A percentile compares a stretch with the other conserved stretches of the same genome.
Evolutionary conservation across 2,113 vertebrate species (phyloP).

Genomic region (Poicephalus meyeri): DNA sequence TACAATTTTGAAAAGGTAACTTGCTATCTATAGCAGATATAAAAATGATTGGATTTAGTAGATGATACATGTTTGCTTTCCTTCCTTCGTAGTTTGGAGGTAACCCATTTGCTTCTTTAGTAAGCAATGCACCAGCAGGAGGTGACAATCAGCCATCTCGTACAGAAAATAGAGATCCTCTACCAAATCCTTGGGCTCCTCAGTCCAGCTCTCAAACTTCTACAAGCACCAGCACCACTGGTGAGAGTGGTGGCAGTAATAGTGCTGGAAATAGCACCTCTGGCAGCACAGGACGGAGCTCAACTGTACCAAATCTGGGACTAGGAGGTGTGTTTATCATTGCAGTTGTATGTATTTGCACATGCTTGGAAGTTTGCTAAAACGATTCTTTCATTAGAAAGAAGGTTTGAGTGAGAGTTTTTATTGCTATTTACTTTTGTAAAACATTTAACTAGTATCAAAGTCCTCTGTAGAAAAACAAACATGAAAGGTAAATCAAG

Average conservation of each 20-base stretch:
- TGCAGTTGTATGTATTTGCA: neutral
- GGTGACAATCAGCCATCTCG: slow-evolving; percentile 80
- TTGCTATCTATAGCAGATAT: neutral
- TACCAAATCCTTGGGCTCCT: slow-evolving; percentile 84
- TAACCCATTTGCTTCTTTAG: slow-evolving; percentile 84
- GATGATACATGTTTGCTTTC: neutral
- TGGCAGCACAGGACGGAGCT: slow-evolving; percentile 51
- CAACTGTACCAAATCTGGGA: slow-evolving; percentile 65
- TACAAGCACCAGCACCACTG: neutral
- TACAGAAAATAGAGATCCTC: slow-evolving; percentile 83
- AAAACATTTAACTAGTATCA: neutral
- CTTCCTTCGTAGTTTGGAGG: slow-evolving; percentile 79
- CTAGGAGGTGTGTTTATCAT: slow-evolving; percentile 73
- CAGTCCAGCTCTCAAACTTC: slow-evolving; percentile 68
- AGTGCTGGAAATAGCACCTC: slow-evolving; percentile 41
- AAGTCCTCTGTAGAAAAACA: neutral
- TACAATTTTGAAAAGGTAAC: neutral
- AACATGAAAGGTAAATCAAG: neutral
- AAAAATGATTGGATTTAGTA: neutral
- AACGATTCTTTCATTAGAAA: neutral
- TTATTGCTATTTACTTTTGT: neutral
- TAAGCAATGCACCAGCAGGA: slow-evolving; percentile 74
- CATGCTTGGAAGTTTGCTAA: neutral
- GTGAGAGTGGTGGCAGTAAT: slow-evolving; percentile 28
- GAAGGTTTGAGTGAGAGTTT: neutral